These are phyloP conservation scores for Valencia hispanica DNA, from an alignment of 2,797 vertebrate genomes.

Conservation along the genomic window DNA sequence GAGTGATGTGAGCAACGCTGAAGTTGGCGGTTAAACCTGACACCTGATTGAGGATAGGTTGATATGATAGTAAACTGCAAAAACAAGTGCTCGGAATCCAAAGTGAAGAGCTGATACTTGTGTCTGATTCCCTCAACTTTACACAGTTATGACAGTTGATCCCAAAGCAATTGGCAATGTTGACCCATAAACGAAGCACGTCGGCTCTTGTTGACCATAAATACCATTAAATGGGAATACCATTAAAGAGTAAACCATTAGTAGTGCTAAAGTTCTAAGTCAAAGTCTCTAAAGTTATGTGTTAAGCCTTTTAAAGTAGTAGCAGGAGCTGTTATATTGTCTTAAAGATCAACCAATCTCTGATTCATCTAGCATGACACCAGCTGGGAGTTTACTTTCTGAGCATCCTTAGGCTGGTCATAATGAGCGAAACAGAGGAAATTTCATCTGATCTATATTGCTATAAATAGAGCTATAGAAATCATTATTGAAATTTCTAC, in stretches of 20 bases:
- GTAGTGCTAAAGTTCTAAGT: too few relatives aligned
- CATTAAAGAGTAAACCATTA: neutral
- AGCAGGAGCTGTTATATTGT: too few relatives aligned
- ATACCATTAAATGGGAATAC: neutral
- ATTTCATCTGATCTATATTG: too few relatives aligned
- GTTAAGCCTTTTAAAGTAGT: too few relatives aligned
- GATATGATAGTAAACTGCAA: neutral
- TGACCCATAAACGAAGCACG: too few relatives aligned
- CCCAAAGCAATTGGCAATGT: too few relatives aligned
- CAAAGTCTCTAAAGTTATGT: too few relatives aligned
- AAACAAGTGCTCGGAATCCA: neutral
- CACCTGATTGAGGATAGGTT: neutral
- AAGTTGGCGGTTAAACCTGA: neutral
- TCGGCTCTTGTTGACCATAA: too few relatives aligned
- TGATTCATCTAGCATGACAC: neutral
- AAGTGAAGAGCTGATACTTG: neutral
- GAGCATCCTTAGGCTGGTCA: neutral
- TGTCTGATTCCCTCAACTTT: neutral
- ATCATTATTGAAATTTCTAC: neutral
- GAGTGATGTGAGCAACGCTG: too few relatives aligned
- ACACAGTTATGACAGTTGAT: neutral
- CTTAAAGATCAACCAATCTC: neutral
- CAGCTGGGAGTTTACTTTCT: neutral
- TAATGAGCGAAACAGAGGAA: neutral
- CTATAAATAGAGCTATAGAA: too few relatives aligned